Evolutionary conservation across 2,113 vertebrate genomes (phyloP), one percentile per base, ranked within the genome.

Genomic region (Mus spicilegus): DNA sequence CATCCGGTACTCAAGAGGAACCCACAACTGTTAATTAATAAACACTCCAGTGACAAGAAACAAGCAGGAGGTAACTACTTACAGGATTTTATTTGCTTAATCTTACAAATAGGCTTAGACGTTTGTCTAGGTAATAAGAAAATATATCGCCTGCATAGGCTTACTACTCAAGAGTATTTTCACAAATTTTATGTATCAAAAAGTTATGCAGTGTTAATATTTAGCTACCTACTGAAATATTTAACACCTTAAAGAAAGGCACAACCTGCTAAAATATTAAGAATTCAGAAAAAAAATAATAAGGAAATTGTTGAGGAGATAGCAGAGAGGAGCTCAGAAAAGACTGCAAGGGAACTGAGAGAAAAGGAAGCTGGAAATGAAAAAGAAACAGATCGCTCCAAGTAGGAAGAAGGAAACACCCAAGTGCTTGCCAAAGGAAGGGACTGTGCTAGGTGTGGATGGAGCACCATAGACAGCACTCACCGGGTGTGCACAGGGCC

Each of bases 31-130:
- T 65, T 65, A 94, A 80, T 91, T 70, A 95, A 89, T 63, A 93
- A 92, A 91, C 49, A 70, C 30, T 56, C 87, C 39, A 39, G 30
- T 87, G 33, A 88, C 11, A 89, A 75, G 11, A 22, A 28, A 76
- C 0, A 76, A 22, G n/a, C 75, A 95, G 78, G 16, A 19, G 54
- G 36, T 80, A 94, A 84, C 28, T 42, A 72, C 75, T 94, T 69
- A 56, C 42, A 93, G 89, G 42, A 75, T 87, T 94, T 96, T 93
- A 95, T 92, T 96, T 91, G 85, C 56, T 95, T 87, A 87, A 84
- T 85, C 92, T 95, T 92, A 65, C 51, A 93, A 90, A 86, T 78
- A 39, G 70, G n/a, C 58, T 92, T 94, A 82, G 70, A 92, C 92
- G 92, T 78, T 93, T 14, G 36, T 61, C 22, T 10, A 84, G n/a